A percentile compares a stretch with the other conserved stretches of the same genome.
phyloP scores from a whole-genome alignment of 2,888 invertebrate species.

The Leucophenga maculata region DNA sequence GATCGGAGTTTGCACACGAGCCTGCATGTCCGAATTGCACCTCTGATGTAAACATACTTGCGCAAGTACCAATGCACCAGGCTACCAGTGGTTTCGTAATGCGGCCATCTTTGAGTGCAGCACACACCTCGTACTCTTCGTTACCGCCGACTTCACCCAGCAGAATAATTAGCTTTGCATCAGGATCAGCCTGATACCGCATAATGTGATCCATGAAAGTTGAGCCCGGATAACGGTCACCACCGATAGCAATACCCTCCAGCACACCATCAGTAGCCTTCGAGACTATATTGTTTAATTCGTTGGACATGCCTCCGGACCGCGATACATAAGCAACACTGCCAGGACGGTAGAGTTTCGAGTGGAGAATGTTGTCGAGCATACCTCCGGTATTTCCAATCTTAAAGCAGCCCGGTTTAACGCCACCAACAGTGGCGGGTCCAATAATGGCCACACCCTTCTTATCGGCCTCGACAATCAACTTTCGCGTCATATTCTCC shows the following conservation, averaged over 20 bases:
- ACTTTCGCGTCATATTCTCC: constrained; percentile 96
- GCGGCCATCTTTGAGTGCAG: constrained; percentile 83
- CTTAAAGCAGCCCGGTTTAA: constrained; percentile 99
- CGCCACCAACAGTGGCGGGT: constrained; percentile 96
- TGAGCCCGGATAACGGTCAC: constrained; percentile 97
- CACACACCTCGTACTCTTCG: constrained; percentile 97
- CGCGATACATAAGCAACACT: constrained; percentile 98
- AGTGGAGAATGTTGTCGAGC: constrained; percentile 99
- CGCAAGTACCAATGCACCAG: constrained; percentile 98
- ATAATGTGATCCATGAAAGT: constrained; percentile 98
- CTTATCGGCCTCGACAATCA: constrained; percentile 87
- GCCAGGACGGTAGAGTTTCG: constrained; percentile 96
- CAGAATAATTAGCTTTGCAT: constrained; percentile 94
- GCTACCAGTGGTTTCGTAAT: constrained; percentile 96
- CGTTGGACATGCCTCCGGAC: constrained; percentile 99
- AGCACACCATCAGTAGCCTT: constrained; percentile 97
- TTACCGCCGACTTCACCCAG: constrained; percentile 99
- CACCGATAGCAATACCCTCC: constrained; percentile 98
- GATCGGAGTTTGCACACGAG: constrained; percentile 94
- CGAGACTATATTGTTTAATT: constrained; percentile 97
- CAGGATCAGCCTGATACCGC: constrained; percentile 85
- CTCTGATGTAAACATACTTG: constrained; percentile 88
- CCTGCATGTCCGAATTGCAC: constrained; percentile 99
- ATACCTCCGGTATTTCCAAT: constrained; percentile 99
- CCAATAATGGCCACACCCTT: constrained; percentile 91